A percentile compares a stretch with the other conserved stretches of the same genome.
These are phyloP conservation scores for Ennomos quercinarius DNA, from an alignment of 2,888 invertebrate genomes.

Conservation along the genomic window DNA sequence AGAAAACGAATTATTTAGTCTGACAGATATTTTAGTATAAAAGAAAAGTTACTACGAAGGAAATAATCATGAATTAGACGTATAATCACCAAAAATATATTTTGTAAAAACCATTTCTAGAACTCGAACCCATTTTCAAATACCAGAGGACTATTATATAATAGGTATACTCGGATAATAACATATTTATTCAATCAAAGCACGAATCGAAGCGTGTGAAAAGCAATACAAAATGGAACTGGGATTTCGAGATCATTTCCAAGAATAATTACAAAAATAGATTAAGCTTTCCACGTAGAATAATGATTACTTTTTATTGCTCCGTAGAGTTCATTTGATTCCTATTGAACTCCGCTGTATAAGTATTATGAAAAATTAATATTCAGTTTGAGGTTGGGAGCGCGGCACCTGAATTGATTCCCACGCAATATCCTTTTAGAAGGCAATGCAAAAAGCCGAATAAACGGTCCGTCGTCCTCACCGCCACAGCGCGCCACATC, in stretches of 20 bases:
- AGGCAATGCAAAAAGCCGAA: conserved; percentile 77
- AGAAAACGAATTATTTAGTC: too few relatives aligned
- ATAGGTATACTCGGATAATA: too few relatives aligned
- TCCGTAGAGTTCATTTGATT: conserved; percentile 42
- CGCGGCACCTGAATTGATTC: conserved; percentile 78
- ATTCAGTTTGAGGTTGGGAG: conserved; percentile 63
- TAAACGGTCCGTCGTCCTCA: conserved; percentile 54
- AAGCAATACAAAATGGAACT: too few relatives aligned
- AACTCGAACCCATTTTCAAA: too few relatives aligned
- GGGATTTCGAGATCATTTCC: background rate
- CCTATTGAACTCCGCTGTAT: conserved; percentile 46
- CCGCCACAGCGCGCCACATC: conserved; percentile 42
- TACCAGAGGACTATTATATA: too few relatives aligned
- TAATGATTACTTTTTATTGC: conserved; percentile 37
- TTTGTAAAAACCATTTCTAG: too few relatives aligned
- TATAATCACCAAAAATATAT: too few relatives aligned
- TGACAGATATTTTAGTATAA: too few relatives aligned
- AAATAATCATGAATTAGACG: too few relatives aligned
- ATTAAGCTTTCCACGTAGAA: conserved; percentile 20
- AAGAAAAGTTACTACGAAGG: too few relatives aligned
- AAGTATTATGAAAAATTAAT: conserved; percentile 69
- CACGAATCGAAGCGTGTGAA: too few relatives aligned
- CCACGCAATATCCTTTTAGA: conserved; percentile 80
- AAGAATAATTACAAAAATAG: conserved; percentile 17
- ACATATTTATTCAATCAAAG: too few relatives aligned